These are phyloP conservation scores for Timandra comae DNA, from an alignment of 2,888 invertebrate genomes.

Conservation along the genomic window DNA sequence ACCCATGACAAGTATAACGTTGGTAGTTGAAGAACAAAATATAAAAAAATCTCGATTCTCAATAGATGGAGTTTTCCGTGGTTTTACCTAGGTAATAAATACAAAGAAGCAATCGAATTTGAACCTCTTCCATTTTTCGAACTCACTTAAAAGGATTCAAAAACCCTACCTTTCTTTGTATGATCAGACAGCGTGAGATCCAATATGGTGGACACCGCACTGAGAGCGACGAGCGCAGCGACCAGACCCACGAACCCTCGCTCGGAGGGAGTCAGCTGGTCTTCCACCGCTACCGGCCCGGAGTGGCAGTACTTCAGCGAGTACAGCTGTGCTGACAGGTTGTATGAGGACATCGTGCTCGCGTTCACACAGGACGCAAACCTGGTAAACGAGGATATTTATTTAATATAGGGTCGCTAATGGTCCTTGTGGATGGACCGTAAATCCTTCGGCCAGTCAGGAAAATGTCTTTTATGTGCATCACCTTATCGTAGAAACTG, in stretches of 20 bases:
- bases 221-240: slow-evolving; percentile 46
- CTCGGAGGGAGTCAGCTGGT: slow-evolving; percentile 29
- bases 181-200: slow-evolving; percentile 49
- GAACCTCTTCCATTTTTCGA: too few relatives aligned
- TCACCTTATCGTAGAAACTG: too few relatives aligned
- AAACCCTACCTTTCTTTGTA: slow-evolving; percentile 53
- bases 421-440: too few relatives aligned
- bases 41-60: too few relatives aligned
- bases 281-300: slow-evolving; percentile 13
- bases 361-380: slow-evolving; percentile 58
- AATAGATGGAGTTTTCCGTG: too few relatives aligned
- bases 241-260: slow-evolving; percentile 41
- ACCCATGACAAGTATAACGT: too few relatives aligned
- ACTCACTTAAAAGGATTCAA: too few relatives aligned
- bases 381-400: slow-evolving; percentile 33
- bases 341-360: slow-evolving; percentile 39
- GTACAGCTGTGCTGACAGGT: slow-evolving; percentile 48
- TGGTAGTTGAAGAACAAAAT: too few relatives aligned
- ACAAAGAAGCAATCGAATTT: too few relatives aligned
- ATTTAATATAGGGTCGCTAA: too few relatives aligned
- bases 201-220: slow-evolving; percentile 45
- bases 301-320: slow-evolving; percentile 52
- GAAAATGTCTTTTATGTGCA: slow-evolving; percentile 3
- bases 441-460: too few relatives aligned
- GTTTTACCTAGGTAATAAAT: too few relatives aligned